Base-by-base conservation (phyloP, 2,797 vertebrate genomes). In the Hoplostethus mediterraneus region DNA sequence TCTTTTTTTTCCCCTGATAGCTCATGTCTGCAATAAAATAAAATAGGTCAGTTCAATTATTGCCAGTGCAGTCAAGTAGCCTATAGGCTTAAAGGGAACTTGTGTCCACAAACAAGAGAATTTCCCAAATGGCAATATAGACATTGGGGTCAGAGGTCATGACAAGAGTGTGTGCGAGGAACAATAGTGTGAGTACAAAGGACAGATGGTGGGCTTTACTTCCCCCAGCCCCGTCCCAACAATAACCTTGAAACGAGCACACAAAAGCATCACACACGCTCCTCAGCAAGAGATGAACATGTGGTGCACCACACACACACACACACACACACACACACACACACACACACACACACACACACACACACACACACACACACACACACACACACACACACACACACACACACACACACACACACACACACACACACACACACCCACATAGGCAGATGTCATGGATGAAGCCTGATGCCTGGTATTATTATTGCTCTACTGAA, bases 131-230 rank as follows among this genome's bases (percentile, higher is more conserved):
- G 52, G 25, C 61, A 63, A 48, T 48, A 59, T 12, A 31, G 54
- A 38, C 31, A 51, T 28, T 28, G 28, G 53, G 9, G 54, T 40
- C 16, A 63, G 73, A 79, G 83, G 82, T 88, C 77, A 81, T 36
- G 57, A 67, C 12, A 57, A 77, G 47, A 75, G 72, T 73, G 67
- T 13, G 42, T 40, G 62, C 21, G 47, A 44, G 63, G 67, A 72
- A 93, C 90, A 93, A 93, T 89, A 59, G 89, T 88, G 73, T 30
- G 73, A 78, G 40, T 55, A 80, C 72, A 81, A 91, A 81, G 83
- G 86, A 87, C 91, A 92, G 90, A 93, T 92, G 92, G 92, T 84
- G 81, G 80, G 81, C 68, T 74, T 72, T 75, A 78, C 71, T 82
- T 64, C 82, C 75, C 54, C 33, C 56, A 67, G 67, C 40, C 28